Evolutionary conservation across 2,113 vertebrate species (phyloP), one percentile per base, ranked within the genome.

Genomic region (Scomber scombrus): DNA sequence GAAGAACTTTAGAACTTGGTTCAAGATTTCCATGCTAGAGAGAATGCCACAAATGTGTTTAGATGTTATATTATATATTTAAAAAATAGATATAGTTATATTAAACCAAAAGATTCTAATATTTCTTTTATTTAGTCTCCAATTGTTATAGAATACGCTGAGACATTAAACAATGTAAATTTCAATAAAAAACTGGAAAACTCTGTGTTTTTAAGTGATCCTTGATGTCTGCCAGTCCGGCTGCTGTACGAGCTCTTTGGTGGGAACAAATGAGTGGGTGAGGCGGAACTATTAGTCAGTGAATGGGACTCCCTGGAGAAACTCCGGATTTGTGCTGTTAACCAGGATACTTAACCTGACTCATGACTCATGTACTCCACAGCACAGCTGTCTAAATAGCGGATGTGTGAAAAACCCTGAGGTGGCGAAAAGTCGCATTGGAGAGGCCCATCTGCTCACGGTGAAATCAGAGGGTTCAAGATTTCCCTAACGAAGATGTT

Each of bases 341-440:
- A 85, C 61, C 34, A 46, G 13, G n/a, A 2, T 2, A 64, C 70
- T 75, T 68, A 69, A 62, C 66, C 64, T 87, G 89, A 91, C 72
- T 91, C 88, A 89, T 88, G 89, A 91, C 75, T 91, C 88, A 90
- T 88, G 55, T 19, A 34, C 84, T 84, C 82, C 81, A 67, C 61
- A 47, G 60, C 23, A n/a, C 70, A 80, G 87, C 85, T 86, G 87
- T 83, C 26, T 56, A 67, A 82, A 87, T 31, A 73, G 51, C 15
- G 13, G 23, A 76, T 34, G 73, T 76, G 80, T 71, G 61, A 73
- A 73, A 67, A 75, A 55, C 45, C 15, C 26, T 19, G 21, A 63
- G 9, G 75, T 34, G 18, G 43, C 14, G 8, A 75, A 54, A 72
- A 57, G n/a, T 75, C 2, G 15, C n/a, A 40, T 49, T 6, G 12